Evolutionary conservation across 2,888 invertebrate species (phyloP), one percentile per base, ranked within the genome.

Genomic region (Drosophila nr. medialis): DNA sequence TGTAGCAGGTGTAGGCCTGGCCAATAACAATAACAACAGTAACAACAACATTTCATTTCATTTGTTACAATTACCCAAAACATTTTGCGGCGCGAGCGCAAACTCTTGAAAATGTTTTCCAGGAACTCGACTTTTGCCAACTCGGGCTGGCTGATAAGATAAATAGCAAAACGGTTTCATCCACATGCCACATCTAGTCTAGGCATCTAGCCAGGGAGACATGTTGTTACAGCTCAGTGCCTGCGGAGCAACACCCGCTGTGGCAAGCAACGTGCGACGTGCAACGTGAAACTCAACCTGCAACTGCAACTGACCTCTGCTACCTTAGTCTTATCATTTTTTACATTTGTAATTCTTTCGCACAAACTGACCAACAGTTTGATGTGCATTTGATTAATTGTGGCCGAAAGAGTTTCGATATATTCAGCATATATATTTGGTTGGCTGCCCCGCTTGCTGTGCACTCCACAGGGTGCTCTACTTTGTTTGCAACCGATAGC

Each of bases 41-140:
- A 64, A 77, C 36, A 48, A 21, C 13, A 53, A 34, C 13, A 50
- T 53, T 68, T 62, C 61, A 63, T 55, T 77, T 72, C 80, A 81
- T 82, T 85, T 85, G 85, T 79, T 82, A 85, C 79, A 85, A 85
- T 85, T 85, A 85, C 78, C 85, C 76, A 74, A 86, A 87, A 85
- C 80, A 86, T 75, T 71, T 70, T 75, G 72, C 65, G 69, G 73
- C 67, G 64, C 68, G 58, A 71, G 69, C 51, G 58, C 59, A 66
- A 72, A 59, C 66, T 63, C 8, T 32, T 53, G 36, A 56, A 60
- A 53, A 55, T 64, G 36, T 55, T 77, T 75, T 80, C 72, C 58
- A 68, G 61, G 69, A 70, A 76, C 55, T 64, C 71, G 71, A 76
- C 71, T 72, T 84, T 85, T 84, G 82, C 62, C 82, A 82, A 84